phyloP scores from a whole-genome alignment of 2,113 vertebrate species.

The Chaetops frenatus region DNA sequence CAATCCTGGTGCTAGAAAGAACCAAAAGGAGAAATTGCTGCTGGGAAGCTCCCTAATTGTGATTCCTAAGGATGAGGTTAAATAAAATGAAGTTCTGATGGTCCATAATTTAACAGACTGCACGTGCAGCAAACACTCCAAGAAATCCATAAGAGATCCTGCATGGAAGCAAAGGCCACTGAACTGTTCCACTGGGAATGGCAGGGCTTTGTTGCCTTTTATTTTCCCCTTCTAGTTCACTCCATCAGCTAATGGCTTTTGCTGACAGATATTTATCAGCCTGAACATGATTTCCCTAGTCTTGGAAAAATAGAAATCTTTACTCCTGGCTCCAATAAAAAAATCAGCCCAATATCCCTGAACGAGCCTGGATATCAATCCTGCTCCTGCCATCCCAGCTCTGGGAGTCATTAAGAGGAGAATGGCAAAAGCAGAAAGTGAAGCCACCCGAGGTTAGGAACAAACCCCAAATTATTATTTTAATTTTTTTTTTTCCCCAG shows the following conservation, averaged over 20 bases:
- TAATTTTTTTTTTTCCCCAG: background rate
- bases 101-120: background rate
- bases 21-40: background rate
- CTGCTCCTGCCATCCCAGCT: constrained; percentile 20
- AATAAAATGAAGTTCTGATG: background rate
- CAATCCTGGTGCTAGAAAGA: background rate
- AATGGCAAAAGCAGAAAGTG: constrained; percentile 25
- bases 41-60: background rate
- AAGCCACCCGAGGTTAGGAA: constrained; percentile 1
- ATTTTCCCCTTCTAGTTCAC: background rate
- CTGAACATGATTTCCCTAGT: background rate
- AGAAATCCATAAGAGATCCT: background rate
- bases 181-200: background rate
- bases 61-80: background rate
- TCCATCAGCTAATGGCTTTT: constrained; percentile 26
- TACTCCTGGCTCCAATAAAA: constrained; percentile 31
- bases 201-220: background rate
- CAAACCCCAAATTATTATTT: background rate
- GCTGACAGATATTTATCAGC: constrained; percentile 50
- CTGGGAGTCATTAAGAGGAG: background rate
- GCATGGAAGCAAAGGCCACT: background rate
- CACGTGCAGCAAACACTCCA: background rate
- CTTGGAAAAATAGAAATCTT: constrained; percentile 21
- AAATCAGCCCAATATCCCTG: background rate
- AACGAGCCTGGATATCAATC: background rate